Conservation (phyloP, 2,888 invertebrate species). For the Oithona nana region DNA sequence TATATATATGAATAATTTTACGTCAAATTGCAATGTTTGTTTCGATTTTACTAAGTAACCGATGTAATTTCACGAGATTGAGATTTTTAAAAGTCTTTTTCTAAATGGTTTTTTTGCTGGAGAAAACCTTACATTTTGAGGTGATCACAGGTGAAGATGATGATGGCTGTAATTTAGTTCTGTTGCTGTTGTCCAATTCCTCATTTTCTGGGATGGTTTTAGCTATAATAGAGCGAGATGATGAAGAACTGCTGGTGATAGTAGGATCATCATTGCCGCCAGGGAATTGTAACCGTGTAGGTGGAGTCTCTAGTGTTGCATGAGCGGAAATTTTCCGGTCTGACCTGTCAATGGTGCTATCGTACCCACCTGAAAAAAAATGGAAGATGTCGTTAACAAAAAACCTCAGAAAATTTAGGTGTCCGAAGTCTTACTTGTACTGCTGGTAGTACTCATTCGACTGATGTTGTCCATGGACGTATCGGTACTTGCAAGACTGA, state of each 20-base stretch:
- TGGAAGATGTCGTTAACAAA: background rate
- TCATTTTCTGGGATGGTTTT: too few species aligned
- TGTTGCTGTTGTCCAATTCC: too few species aligned
- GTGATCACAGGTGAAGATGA: background rate
- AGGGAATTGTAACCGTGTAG: background rate
- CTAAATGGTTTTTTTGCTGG: too few species aligned
- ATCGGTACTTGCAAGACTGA: background rate
- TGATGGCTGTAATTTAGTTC: too few species aligned
- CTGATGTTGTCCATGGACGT: background rate
- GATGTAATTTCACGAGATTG: too few species aligned
- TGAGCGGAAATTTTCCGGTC: slow-evolving; percentile 16
- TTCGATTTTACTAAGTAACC: too few species aligned
- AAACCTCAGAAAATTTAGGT: background rate
- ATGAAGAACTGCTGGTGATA: too few species aligned
- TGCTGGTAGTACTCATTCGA: background rate
- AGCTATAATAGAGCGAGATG: too few species aligned
- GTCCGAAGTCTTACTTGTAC: background rate
- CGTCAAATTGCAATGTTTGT: too few species aligned
- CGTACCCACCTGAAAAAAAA: background rate
- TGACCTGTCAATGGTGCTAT: background rate
- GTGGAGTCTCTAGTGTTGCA: slow-evolving; percentile 14
- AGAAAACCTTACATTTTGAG: background rate
- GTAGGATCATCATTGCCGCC: background rate
- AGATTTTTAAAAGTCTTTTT: too few species aligned
- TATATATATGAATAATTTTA: too few species aligned